A percentile compares a stretch with the other conserved stretches of the same genome.
phyloP scores from a whole-genome alignment of 2,888 invertebrate genomes.

The Pseudoips prasinana region DNA sequence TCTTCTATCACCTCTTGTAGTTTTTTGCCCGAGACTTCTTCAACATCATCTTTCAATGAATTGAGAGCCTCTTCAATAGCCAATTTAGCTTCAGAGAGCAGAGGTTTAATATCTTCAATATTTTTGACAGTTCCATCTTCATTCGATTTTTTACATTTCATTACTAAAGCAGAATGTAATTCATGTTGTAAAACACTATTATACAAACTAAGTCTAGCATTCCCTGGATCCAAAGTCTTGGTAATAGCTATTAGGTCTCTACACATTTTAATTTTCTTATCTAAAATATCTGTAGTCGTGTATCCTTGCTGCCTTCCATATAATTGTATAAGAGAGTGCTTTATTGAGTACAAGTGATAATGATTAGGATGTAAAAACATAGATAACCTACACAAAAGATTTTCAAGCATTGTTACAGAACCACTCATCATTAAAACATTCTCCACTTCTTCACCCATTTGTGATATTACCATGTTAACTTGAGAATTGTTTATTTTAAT shows the following conservation, averaged over 20 bases:
- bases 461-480: conserved; percentile 84
- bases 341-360: conserved; percentile 90
- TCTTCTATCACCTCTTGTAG: conserved; percentile 68
- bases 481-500: conserved; percentile 84
- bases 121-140: conserved; percentile 44
- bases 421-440: conserved; percentile 83
- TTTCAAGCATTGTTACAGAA: conserved; percentile 82
- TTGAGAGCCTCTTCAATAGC: conserved; percentile 67
- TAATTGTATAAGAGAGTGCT: conserved; percentile 91
- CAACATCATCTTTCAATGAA: conserved; percentile 74
- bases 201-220: conserved; percentile 87
- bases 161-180: conserved; percentile 81
- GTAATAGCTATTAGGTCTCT: conserved; percentile 84
- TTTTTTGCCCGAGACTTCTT: conserved; percentile 80
- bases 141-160: conserved; percentile 70
- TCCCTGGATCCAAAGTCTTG: conserved; percentile 86
- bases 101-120: conserved; percentile 57
- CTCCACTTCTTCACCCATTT: conserved; percentile 90
- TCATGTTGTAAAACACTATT: conserved; percentile 90
- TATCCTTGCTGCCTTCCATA: conserved; percentile 87
- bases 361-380: conserved; percentile 92
- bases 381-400: conserved; percentile 85
- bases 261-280: conserved; percentile 86
- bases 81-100: conserved; percentile 68
- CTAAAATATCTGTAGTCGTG: conserved; percentile 81